Evolutionary conservation across 2,888 invertebrate genomes (phyloP).

Genomic region (Girardia tigrina): DNA sequence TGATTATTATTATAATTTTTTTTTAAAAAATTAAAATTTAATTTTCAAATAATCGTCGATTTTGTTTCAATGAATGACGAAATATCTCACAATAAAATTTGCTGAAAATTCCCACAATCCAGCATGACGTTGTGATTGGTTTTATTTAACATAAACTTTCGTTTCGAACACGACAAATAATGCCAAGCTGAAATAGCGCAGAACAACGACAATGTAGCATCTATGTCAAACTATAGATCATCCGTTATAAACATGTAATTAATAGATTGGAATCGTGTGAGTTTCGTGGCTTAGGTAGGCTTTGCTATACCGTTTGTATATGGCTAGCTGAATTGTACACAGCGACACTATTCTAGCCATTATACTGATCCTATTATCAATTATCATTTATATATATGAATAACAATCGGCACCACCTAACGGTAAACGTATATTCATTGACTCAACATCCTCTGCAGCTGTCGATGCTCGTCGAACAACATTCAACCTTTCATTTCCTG

Average conservation of each 20-base stretch:
- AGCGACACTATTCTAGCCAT: neutral
- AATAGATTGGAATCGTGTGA: constrained; percentile 20
- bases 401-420: neutral
- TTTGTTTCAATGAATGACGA: no score
- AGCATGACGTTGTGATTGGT: neutral
- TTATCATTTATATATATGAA: no score
- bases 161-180: neutral
- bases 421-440: neutral
- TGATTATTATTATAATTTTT: no score
- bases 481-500: no score
- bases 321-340: neutral
- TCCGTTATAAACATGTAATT: constrained; percentile 23
- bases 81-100: neutral
- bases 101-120: constrained; percentile 17
- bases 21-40: no score
- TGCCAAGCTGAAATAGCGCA: neutral
- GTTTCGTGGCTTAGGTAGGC: constrained; percentile 23
- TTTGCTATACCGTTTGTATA: neutral
- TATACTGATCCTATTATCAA: neutral
- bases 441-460: no score
- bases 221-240: constrained; percentile 23
- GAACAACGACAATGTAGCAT: neutral
- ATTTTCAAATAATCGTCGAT: no score
- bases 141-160: constrained; percentile 2
- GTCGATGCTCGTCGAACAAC: no score